Base-by-base conservation (phyloP, 2,113 vertebrate genomes). In the Platysteira castanea region DNA sequence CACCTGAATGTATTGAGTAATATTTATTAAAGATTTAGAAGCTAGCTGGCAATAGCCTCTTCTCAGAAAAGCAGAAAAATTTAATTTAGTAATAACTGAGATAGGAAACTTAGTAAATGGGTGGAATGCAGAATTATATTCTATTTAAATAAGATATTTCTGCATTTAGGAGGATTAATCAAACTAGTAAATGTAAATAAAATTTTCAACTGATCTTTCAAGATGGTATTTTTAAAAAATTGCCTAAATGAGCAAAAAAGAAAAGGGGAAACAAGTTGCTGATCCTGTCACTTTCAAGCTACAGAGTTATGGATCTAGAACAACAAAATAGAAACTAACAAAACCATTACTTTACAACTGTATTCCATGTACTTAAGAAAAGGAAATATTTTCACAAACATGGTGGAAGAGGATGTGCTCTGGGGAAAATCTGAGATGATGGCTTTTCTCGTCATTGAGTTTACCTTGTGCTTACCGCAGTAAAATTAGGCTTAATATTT, bases 31-130 rank as follows among this genome's bases (percentile, higher is more conserved):
- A 61, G 21, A 30, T 61, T 82, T 59, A 33, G 26, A 69, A 90
- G 5, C 0, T 4, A 61, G 17, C 8, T 76, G 63, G 27, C 23
- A 80, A 79, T 82, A 86, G 5, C 0, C 0, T 63, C 10, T 57
- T 65, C 41, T 70, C 39, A 28, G 53, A 73, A 95, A 93, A 49
- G 13, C 22, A 59, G n/a, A 67, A 84, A 39, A 30, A 64, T n/a
- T 60, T 67, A 5, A 41, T 79, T 85, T 68, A 68, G 26, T 47
- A 94, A 81, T 13, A 94, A 60, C 11, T 46, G 17, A 61, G 31
- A 71, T 10, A 63, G 11, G 44, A 39, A 87, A 64, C 8, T n/a
- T 53, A 69, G 28, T 53, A 79, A 91, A 86, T 24, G 3, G 3
- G 17, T 27, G 18, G n/a, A 80, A 88, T 42, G 8, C 5, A 77